phyloP scores from a whole-genome alignment of 2,797 vertebrate species.

The Bradypodion ventrale region DNA sequence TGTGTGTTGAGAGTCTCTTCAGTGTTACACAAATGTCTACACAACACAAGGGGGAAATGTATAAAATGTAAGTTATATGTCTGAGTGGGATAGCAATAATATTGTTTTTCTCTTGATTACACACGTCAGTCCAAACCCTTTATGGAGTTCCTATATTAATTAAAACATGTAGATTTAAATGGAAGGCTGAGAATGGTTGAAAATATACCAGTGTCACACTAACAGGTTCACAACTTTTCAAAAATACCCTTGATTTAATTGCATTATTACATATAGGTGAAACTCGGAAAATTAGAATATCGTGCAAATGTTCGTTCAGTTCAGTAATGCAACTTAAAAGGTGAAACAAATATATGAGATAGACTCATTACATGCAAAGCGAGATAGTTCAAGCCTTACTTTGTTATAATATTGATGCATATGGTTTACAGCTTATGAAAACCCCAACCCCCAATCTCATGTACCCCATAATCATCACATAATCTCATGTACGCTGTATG shows the following conservation, averaged over 20 bases:
- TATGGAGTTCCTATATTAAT: constrained; percentile 55
- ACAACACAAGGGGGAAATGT: constrained; percentile 61
- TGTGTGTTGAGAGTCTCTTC: constrained; percentile 60
- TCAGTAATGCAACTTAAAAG: too few species aligned
- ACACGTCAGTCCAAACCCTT: constrained; percentile 42
- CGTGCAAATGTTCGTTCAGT: too few species aligned
- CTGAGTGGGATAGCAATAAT: constrained; percentile 66
- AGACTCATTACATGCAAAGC: too few species aligned
- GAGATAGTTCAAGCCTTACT: too few species aligned
- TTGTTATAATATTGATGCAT: too few species aligned
- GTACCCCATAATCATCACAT: too few species aligned
- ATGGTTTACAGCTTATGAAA: too few species aligned
- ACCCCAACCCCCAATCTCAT: too few species aligned
- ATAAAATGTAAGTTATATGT: constrained; percentile 73
- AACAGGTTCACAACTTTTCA: constrained; percentile 38
- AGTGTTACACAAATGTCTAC: constrained; percentile 70
- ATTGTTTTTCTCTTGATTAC: constrained; percentile 55
- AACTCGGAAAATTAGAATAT: too few species aligned
- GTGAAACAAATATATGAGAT: too few species aligned
- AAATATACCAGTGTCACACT: constrained; percentile 47
- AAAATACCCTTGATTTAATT: neutral
- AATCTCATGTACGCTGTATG: too few species aligned
- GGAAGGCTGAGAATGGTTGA: constrained; percentile 59
- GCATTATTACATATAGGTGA: neutral
- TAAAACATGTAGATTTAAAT: constrained; percentile 60